Evolutionary conservation across 2,888 invertebrate genomes (phyloP).

Genomic region (Heliconius aoede): DNA sequence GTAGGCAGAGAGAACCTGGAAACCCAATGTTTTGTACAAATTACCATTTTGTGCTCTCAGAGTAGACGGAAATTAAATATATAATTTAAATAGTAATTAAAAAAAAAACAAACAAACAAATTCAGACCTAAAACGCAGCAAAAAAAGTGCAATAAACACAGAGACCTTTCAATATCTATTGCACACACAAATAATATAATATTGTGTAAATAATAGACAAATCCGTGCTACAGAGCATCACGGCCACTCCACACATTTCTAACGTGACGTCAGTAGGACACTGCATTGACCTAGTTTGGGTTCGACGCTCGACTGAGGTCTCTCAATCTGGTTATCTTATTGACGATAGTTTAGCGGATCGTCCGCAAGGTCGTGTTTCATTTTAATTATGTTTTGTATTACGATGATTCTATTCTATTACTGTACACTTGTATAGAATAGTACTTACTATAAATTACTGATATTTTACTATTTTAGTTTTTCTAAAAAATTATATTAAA

Average conservation of each 20-base stretch:
- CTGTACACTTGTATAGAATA: neutral
- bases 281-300: constrained; percentile 79
- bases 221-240: constrained; percentile 24
- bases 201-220: constrained; percentile 20
- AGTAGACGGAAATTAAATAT: no score
- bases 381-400: constrained; percentile 28
- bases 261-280: constrained; percentile 54
- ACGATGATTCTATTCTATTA: constrained; percentile 18
- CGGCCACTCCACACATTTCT: constrained; percentile 47
- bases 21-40: no score
- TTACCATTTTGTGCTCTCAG: no score
- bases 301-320: constrained; percentile 78
- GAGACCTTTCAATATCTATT: neutral
- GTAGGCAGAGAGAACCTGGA: no score
- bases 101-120: no score
- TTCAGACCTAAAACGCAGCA: no score
- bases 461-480: neutral
- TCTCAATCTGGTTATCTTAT: constrained; percentile 50
- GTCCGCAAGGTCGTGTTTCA: constrained; percentile 34
- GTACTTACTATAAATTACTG: neutral
- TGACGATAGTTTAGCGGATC: constrained; percentile 44
- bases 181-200: constrained; percentile 11
- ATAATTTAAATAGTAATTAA: no score
- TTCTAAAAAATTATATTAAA: no score
- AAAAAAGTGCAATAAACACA: neutral